A percentile compares a stretch with the other conserved stretches of the same genome.
These are phyloP conservation scores for Nymphalis polychloros DNA, from an alignment of 2,888 invertebrate genomes.

Conservation along the genomic window DNA sequence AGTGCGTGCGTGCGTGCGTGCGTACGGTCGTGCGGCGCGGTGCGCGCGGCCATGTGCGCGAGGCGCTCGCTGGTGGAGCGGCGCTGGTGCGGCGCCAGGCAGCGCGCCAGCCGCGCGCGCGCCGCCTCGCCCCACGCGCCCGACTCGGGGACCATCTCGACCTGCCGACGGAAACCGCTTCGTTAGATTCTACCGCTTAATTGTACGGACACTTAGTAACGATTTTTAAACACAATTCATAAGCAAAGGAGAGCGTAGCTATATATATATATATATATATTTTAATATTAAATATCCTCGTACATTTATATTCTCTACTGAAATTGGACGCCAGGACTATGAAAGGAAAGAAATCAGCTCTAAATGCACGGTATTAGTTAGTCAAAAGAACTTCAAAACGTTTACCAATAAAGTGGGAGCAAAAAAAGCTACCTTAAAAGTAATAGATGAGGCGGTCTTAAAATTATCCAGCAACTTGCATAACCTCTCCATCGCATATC, in stretches of 20 bases:
- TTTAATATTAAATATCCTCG: no score
- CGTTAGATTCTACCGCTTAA: not conserved
- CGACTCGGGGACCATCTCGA: slow-evolving; percentile 55
- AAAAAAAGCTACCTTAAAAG: slow-evolving; percentile 65
- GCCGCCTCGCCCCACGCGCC: slow-evolving; percentile 43
- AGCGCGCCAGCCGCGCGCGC: slow-evolving; percentile 50
- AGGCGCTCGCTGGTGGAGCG: slow-evolving; percentile 54
- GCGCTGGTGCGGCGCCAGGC: slow-evolving; percentile 57
- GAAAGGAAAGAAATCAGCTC: no score
- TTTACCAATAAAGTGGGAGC: no score
- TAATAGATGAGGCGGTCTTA: slow-evolving; percentile 65
- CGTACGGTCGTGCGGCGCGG: slow-evolving; percentile 55
- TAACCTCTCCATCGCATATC: slow-evolving; percentile 68
- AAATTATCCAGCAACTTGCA: slow-evolving; percentile 68
- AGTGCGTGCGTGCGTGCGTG: slow-evolving; percentile 14
- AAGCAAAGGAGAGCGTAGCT: not conserved
- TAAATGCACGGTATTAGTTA: no score
- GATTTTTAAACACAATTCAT: not conserved
- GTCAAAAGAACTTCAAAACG: no score
- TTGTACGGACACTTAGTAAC: no score
- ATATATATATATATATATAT: no score
- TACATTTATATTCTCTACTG: no score
- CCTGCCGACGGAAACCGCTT: slow-evolving; percentile 44
- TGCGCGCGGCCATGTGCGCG: slow-evolving; percentile 54
- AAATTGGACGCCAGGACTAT: no score